Evolutionary conservation across 2,113 vertebrate species (phyloP).

Genomic region (Oreochromis aureus): DNA sequence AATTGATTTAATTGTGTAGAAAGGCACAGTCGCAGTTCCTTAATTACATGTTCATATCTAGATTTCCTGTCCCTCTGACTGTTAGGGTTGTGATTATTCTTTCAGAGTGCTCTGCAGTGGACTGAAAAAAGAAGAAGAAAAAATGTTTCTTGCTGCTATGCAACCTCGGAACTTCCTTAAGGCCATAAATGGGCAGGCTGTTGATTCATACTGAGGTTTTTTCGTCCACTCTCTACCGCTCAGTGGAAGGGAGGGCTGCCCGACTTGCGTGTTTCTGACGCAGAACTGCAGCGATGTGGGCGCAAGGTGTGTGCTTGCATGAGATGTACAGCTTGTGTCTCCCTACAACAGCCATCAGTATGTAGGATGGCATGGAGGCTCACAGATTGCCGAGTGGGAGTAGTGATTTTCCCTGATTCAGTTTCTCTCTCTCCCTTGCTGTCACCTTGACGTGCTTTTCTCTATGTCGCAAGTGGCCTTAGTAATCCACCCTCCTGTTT

Average conservation of each 20-base stretch:
- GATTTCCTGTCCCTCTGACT: neutral
- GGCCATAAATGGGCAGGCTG: slow-evolving; percentile 64
- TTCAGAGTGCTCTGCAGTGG: neutral
- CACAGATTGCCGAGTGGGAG: slow-evolving; percentile 70
- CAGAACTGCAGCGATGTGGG: slow-evolving; percentile 65
- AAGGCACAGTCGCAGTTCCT: neutral
- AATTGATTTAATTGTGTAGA: neutral
- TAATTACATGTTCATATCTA: neutral
- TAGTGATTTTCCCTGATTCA: slow-evolving; percentile 55
- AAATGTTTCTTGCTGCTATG: slow-evolving; percentile 53
- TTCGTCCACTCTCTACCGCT: slow-evolving; percentile 4
- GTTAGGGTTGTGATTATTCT: neutral
- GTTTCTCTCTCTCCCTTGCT: neutral
- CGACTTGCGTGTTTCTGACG: slow-evolving; percentile 67
- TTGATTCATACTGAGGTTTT: slow-evolving; percentile 58
- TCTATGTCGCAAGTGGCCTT: neutral
- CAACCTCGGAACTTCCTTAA: slow-evolving; percentile 57
- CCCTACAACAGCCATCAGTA: slow-evolving; percentile 33
- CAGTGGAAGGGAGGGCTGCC: slow-evolving; percentile 44
- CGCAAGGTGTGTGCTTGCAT: slow-evolving; percentile 48
- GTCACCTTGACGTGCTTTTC: slow-evolving; percentile 5
- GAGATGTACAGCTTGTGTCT: slow-evolving; percentile 42
- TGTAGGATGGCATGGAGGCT: slow-evolving; percentile 50
- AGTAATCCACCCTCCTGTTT: neutral
- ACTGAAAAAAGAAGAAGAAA: neutral